Evolutionary conservation across 2,113 vertebrate genomes (phyloP).

Genomic region (Elachura formosa): DNA sequence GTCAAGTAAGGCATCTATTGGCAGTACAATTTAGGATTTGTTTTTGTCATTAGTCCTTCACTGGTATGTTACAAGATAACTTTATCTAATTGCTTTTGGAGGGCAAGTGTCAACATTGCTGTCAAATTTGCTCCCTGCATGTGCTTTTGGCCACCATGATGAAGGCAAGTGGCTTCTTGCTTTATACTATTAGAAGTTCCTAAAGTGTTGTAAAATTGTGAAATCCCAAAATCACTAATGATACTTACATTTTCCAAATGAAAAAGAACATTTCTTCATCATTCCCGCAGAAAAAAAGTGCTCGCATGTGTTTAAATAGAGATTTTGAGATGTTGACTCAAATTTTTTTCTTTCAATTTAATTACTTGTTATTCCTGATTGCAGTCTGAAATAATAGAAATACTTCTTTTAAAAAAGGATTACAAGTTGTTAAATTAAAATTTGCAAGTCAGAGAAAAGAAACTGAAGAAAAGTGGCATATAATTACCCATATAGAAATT

Average conservation of each 20-base stretch:
- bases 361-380: background rate
- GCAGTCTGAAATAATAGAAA: background rate
- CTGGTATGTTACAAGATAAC: background rate
- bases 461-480: background rate
- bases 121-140: too few relatives aligned
- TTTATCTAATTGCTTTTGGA: background rate
- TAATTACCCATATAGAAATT: slow-evolving; percentile 7
- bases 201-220: background rate
- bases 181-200: background rate
- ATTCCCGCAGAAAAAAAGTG: background rate
- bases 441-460: background rate
- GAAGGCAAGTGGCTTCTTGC: background rate
- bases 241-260: background rate
- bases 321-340: background rate
- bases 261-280: background rate
- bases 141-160: background rate
- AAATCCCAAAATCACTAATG: background rate
- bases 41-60: background rate
- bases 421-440: too few relatives aligned
- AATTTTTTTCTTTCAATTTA: background rate
- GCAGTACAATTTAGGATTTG: background rate
- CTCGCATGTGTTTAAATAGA: background rate
- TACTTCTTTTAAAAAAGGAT: background rate
- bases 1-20: background rate
- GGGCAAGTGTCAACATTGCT: background rate